phyloP scores from a whole-genome alignment of 37 sponge, comb jelly and placozoan genomes.

The Haliclona indistincta region DNA sequence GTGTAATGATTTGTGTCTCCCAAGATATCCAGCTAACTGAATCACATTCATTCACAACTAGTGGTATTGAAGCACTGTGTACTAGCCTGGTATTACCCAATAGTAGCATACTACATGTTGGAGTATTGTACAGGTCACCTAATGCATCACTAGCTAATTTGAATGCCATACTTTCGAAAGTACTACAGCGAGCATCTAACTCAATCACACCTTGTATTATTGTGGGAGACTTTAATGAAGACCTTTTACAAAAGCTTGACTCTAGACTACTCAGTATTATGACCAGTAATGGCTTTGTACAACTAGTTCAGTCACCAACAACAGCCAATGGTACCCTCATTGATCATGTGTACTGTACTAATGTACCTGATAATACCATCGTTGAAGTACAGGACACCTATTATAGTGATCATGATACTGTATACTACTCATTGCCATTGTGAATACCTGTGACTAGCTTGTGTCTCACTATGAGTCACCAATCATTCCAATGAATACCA shows the following conservation, averaged over 20 bases:
- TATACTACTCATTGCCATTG: conserved; percentile 13
- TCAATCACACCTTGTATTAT: background rate
- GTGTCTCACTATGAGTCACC: too few relatives aligned
- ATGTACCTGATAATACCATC: background rate
- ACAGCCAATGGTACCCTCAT: conserved; percentile 16
- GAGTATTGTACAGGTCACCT: conserved; percentile 33
- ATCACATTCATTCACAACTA: background rate
- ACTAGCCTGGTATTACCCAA: background rate
- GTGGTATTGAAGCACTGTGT: conserved; percentile 20
- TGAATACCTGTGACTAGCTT: too few relatives aligned
- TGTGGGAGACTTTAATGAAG: conserved; percentile 36
- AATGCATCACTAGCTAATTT: conserved; percentile 3
- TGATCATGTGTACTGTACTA: conserved; percentile 24
- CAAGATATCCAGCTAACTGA: background rate
- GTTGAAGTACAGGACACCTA: conserved; percentile 12
- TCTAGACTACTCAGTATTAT: background rate
- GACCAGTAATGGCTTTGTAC: background rate
- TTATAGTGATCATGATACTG: conserved; percentile 30
- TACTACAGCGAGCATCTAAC: too few relatives aligned
- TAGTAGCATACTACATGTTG: conserved; percentile 3
- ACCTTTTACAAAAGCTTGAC: background rate
- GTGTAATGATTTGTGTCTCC: conserved; percentile 7
- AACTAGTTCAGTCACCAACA: conserved; percentile 15
- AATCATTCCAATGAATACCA: too few relatives aligned
- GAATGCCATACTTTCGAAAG: background rate